Evolutionary conservation across 2,888 invertebrate species (phyloP), one percentile per base, ranked within the genome.

Genomic region (Apantesis nais): DNA sequence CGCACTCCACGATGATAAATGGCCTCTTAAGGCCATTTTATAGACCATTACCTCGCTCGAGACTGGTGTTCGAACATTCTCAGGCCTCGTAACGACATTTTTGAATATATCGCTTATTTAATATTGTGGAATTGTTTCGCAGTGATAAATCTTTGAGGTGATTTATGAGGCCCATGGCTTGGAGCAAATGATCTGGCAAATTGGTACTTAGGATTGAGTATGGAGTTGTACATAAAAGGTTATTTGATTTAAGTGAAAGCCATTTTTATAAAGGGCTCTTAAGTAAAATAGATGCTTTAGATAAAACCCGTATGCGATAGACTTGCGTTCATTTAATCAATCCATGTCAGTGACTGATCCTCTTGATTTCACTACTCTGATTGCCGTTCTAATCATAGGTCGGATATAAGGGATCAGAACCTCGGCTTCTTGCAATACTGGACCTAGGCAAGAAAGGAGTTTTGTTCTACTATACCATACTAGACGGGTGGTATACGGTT

Each of bases 91-190:
- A 73, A 82, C 68, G 78, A 78, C 78, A 77, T 77, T 81, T 78
- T 76, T 78, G 73, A 83, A 83, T 83, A 79, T 79, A 81, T 81
- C 65, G 77, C 82, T 70, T 80, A 80, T 80, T 81, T 81, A 81
- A 82, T 81, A 74, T 80, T 74, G 80, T 74, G 75, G 78, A 80
- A 82, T 82, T 80, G 82, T 82, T 82, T 80, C 76, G 60, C 70
- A 58, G 22, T 14, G n/a, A 70, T 74, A 74, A 78, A 82, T 80
- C 73, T 74, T 65, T 71, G 55, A 65, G 58, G 71, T 78, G 78
- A 82, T 82, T 82, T 76, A 80, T 78, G 62, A 70, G 48, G 62
- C 29, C n/a, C 3, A 48, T 41, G 66, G 65, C 55, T 69, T 71
- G 70, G 11, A 61, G 73, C 61, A 68, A 79, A 78, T 78, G 82